Percentiles rank a stretch among this genome's conserved stretches.
These are phyloP conservation scores for Drosophila kurseongensis DNA, from an alignment of 1,140 invertebrate species.

Conservation along the genomic window DNA sequence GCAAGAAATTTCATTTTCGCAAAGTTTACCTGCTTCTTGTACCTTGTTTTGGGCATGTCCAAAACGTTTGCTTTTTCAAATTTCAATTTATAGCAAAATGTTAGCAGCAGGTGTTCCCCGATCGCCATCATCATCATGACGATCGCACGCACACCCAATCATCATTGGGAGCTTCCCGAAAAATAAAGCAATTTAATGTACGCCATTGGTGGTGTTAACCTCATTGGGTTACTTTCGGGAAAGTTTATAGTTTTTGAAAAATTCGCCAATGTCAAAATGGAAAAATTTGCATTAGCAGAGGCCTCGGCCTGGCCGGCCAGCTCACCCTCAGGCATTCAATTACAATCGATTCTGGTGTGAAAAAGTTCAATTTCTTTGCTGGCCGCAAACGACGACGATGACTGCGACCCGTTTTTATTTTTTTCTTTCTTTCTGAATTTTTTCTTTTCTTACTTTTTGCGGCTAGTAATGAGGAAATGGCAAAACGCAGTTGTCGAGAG, in stretches of 20 bases:
- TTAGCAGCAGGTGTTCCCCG: slow-evolving; percentile 75
- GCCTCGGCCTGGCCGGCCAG: slow-evolving; percentile 39
- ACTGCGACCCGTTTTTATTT: slow-evolving; percentile 66
- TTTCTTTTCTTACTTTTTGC: slow-evolving; percentile 32
- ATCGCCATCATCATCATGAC: slow-evolving; percentile 17
- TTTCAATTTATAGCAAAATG: slow-evolving; percentile 79
- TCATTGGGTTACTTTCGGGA: slow-evolving; percentile 59
- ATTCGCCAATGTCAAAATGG: slow-evolving; percentile 78
- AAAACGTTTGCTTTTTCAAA: slow-evolving; percentile 57
- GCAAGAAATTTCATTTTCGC: neutral
- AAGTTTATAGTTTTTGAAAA: slow-evolving; percentile 72
- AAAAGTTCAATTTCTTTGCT: slow-evolving; percentile 82
- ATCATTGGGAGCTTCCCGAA: slow-evolving; percentile 14
- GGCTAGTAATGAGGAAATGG: slow-evolving; percentile 82
- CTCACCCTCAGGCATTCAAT: slow-evolving; percentile 79
- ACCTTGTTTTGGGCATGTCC: slow-evolving; percentile 51
- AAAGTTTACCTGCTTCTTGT: slow-evolving; percentile 4
- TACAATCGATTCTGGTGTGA: slow-evolving; percentile 83
- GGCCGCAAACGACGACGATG: slow-evolving; percentile 64
- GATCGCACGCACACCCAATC: slow-evolving; percentile 16
- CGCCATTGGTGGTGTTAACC: slow-evolving; percentile 75
- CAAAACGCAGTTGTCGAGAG: slow-evolving; percentile 72
- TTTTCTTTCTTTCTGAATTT: slow-evolving; percentile 11
- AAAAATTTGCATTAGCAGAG: slow-evolving; percentile 76
- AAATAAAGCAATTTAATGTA: slow-evolving; percentile 83